phyloP scores from a whole-genome alignment of 2,888 invertebrate species.

The Liodrosophila aerea region DNA sequence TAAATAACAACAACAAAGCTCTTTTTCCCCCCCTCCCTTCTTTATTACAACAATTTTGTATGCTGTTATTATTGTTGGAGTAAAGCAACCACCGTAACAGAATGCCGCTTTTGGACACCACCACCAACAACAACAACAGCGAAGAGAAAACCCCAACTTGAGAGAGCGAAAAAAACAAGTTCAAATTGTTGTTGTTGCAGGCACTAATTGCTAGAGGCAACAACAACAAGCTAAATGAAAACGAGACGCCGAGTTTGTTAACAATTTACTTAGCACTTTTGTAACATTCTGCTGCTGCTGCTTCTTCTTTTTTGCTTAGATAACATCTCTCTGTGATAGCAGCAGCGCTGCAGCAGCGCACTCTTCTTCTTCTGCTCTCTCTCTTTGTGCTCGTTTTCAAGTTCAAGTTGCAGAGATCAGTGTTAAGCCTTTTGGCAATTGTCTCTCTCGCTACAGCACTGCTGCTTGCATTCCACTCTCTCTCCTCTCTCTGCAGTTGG shows the following conservation, averaged over 20 bases:
- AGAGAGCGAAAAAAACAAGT: not conserved
- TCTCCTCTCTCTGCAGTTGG: not conserved
- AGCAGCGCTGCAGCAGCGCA: too few species aligned
- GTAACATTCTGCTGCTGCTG: not conserved
- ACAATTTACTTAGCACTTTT: slow-evolving; percentile 28
- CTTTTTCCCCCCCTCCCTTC: too few species aligned
- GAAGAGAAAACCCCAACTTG: not conserved
- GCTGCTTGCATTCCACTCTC: not conserved
- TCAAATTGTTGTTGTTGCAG: slow-evolving; percentile 25
- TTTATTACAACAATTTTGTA: not conserved
- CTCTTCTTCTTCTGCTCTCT: too few species aligned
- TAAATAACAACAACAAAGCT: slow-evolving; percentile 19
- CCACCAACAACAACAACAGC: slow-evolving; percentile 26
- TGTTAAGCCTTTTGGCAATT: not conserved
- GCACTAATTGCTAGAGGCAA: not conserved
- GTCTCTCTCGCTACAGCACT: too few species aligned
- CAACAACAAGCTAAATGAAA: not conserved
- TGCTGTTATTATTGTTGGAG: not conserved
- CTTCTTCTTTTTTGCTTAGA: not conserved
- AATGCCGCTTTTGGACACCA: slow-evolving; percentile 36
- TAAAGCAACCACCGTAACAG: slow-evolving; percentile 46
- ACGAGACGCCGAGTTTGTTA: slow-evolving; percentile 19
- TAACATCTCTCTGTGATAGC: too few species aligned
- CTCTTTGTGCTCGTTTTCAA: slow-evolving; percentile 12
- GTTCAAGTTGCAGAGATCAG: slow-evolving; percentile 22